phyloP scores from a whole-genome alignment of 2,113 vertebrate genomes.

The Leiothrix lutea region DNA sequence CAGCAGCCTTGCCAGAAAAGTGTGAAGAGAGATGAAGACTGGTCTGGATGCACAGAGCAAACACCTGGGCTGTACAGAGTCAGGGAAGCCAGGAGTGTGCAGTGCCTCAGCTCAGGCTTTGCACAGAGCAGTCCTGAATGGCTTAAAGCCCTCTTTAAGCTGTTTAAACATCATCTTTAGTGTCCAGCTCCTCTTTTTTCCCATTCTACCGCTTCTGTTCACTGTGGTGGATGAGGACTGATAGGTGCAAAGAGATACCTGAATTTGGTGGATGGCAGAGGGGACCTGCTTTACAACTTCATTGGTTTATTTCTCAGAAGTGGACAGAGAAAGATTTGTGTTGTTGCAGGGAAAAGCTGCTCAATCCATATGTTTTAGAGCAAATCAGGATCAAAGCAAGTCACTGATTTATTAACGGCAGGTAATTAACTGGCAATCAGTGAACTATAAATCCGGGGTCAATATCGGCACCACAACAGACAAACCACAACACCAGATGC shows the following conservation, averaged over 20 bases:
- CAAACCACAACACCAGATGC: not conserved
- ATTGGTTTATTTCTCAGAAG: not conserved
- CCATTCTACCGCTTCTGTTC: not conserved
- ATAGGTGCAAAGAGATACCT: not conserved
- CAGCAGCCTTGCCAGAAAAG: not conserved
- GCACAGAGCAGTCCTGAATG: not conserved
- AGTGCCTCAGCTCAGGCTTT: not conserved
- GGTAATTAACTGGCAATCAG: slow-evolving; percentile 18
- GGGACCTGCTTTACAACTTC: not conserved
- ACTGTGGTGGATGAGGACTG: accelerated
- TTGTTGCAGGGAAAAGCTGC: not conserved
- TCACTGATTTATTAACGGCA: slow-evolving; percentile 9
- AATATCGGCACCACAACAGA: not conserved
- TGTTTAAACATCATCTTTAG: too few relatives aligned
- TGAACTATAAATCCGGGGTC: not conserved
- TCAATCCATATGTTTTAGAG: not conserved
- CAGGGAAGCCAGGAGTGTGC: accelerated
- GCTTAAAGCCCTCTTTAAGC: not conserved
- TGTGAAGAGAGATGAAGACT: not conserved
- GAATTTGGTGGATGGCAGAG: not conserved
- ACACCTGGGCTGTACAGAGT: not conserved
- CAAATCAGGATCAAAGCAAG: not conserved
- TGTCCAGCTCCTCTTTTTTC: not conserved
- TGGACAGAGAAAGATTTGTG: not conserved
- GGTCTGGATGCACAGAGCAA: not conserved